phyloP scores from a whole-genome alignment of 2,113 vertebrate species.

The Nematolebias whitei region DNA sequence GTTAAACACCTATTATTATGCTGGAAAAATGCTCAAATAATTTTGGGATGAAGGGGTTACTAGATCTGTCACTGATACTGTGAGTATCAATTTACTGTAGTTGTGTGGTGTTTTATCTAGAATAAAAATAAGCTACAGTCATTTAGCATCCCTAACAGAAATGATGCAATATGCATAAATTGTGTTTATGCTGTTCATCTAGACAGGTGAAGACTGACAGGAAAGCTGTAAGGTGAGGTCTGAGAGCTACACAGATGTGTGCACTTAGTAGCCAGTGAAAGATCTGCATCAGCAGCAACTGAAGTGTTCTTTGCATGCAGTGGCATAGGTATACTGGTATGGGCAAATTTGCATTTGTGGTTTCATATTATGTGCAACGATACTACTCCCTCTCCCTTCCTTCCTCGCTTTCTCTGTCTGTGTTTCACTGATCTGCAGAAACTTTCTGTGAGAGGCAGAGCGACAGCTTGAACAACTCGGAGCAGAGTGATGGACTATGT shows the following conservation, averaged over 20 bases:
- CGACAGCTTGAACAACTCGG: slow-evolving; percentile 32
- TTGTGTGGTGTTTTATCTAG: too few relatives aligned
- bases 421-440: slow-evolving; percentile 32
- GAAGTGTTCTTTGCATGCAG: slow-evolving; percentile 71
- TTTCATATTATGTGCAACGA: slow-evolving; percentile 56
- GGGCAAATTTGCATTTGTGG: slow-evolving; percentile 75
- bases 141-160: background rate
- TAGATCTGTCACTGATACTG: background rate
- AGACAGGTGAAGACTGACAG: slow-evolving; percentile 30
- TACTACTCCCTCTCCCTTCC: slow-evolving; percentile 47
- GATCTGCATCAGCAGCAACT: slow-evolving; percentile 75
- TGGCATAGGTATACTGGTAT: slow-evolving; percentile 51
- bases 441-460: slow-evolving; percentile 15
- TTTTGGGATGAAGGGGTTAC: too few relatives aligned
- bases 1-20: background rate
- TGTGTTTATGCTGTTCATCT: slow-evolving; percentile 11
- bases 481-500: slow-evolving; percentile 45
- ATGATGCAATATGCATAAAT: slow-evolving; percentile 1
- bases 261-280: slow-evolving; percentile 68
- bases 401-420: slow-evolving; percentile 26
- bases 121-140: background rate
- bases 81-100: too few relatives aligned
- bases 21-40: background rate
- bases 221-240: slow-evolving; percentile 28
- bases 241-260: slow-evolving; percentile 55